Evolutionary conservation across 2,888 invertebrate genomes (phyloP), one percentile per base, ranked within the genome.

Genomic region (Ceriagrion tenellum): DNA sequence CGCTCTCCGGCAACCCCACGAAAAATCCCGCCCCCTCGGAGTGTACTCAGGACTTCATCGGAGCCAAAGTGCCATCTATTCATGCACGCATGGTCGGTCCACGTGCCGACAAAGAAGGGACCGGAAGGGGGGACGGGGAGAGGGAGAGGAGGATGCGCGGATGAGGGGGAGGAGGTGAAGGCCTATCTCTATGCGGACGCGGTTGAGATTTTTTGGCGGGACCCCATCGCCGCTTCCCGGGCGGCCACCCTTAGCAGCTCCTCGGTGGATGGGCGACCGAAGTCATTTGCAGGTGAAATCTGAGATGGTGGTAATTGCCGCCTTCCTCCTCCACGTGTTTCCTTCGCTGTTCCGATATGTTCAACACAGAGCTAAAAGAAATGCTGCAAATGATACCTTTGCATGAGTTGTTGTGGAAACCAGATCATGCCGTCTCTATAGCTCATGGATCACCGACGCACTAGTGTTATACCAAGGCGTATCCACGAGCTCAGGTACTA

Each of bases 11-110:
- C 26, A 23, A 69, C 59, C 91, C 91, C 63, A 55, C 30, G 26
- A 90, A 55, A 35, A 91, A 63, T 30, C 8, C 59, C 88, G 20
- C 40, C 18, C 40, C 47, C 47, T 47, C 47, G 47, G 47, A 47
- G 26, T 56, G 26, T 90, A 26, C n/a, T n/a, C 30, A 55, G 59
- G 30, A 40, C 69, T 13, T 40, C 63, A 40, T 26, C 40, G 47
- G 59, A 20, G 18, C 23, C 30, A 55, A 93, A 93, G 63, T 93
- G 74, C 93, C 93, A 93, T 93, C 74, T 47, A 93, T 93, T 74
- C 93, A 93, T 93, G 93, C 93, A 93, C 93, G 93, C 93, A 69
- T 93, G 93, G 93, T 26, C 93, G 93, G 74, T 47, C 93, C 93
- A 93, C 93, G 93, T 93, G 93, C 93, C 93, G 93, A 69, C 74